Evolutionary conservation across 2,888 invertebrate genomes (phyloP), one percentile per base, ranked within the genome.

Genomic region (Allacma fusca): DNA sequence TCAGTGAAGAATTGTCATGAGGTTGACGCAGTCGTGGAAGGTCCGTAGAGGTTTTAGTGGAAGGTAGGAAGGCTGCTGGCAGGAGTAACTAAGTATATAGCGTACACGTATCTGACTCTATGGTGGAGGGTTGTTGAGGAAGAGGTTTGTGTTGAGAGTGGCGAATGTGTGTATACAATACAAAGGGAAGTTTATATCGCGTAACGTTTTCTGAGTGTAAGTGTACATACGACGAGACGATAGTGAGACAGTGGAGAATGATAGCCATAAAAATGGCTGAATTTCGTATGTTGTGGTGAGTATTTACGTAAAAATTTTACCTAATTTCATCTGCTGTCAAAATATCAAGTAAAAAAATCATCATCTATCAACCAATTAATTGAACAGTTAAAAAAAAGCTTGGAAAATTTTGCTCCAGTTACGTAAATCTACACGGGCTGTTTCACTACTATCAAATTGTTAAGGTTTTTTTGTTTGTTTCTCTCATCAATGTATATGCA

Each of bases 271-370:
- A 50, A 57, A 72, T 72, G 72, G 72, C 72, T 59, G 72, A 72
- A 72, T 50, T 72, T 50, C 59, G 57, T 72, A 57, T 72, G 72
- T 72, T 72, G 72, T 72, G 72, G 44, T 72, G 59, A 72, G 57
- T 72, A 72, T 72, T 72, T 74, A 62, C 44, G 67, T 75, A 67
- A 75, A 69, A 75, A 75, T 75, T 75, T 75, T 68, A 75, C 64
- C 67, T 75, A 75, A 67, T 75, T 75, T 75, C 59, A 43, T 21
- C 57, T 76, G 50, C 76, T 76, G 76, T 76, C 76, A 76, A 76
- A 69, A 75, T 69, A 68, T 50, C 65, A 69, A 69, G 64, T 76
- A 70, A 70, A 59, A 67, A 68, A 26, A 76, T 62, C 23, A 59
- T 76, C 59, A 26, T 57, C 57, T 28, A 28, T 62, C 62, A 62